Conservation (phyloP, 2,797 vertebrate species). For the Aplochiton taeniatus region DNA sequence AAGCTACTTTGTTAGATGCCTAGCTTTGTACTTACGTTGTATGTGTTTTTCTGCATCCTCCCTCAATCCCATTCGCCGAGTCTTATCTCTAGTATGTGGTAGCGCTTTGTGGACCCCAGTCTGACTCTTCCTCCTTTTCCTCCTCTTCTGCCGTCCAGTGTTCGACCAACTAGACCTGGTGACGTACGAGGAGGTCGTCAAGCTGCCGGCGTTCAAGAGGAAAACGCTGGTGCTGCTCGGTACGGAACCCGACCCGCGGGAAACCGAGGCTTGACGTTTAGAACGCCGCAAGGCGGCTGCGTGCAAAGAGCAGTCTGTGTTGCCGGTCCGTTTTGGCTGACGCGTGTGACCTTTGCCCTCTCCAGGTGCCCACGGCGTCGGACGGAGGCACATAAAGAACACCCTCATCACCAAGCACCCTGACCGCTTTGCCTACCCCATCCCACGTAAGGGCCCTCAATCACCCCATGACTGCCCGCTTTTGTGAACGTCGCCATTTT, state of each 20-base stretch:
- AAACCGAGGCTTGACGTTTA: too few species aligned
- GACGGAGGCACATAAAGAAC: constrained; percentile 98
- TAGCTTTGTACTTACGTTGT: too few species aligned
- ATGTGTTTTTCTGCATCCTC: too few species aligned
- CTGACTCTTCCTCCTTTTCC: constrained; percentile 2
- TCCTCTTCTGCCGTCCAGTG: constrained; percentile 72
- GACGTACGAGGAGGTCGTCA: constrained; percentile 84
- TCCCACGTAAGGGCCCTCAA: constrained; percentile 99
- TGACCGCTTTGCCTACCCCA: constrained; percentile 97
- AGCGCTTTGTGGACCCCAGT: too few species aligned
- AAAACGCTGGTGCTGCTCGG: constrained; percentile 90
- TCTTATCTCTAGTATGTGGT: too few species aligned
- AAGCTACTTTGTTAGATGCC: too few species aligned
- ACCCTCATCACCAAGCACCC: constrained; percentile 98
- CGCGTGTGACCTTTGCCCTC: constrained; percentile 16
- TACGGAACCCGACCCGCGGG: constrained; percentile 38
- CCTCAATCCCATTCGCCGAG: too few species aligned
- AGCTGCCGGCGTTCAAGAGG: constrained; percentile 89
- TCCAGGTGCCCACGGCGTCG: constrained; percentile 94
- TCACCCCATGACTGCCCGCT: too few species aligned
- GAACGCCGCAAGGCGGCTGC: too few species aligned
- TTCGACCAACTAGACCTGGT: constrained; percentile 99
- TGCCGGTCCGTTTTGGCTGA: too few species aligned
- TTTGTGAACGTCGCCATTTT: too few species aligned
- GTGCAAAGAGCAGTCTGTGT: too few species aligned